Evolutionary conservation across 92 coral and sea anemone genomes (phyloP).

Genomic region (Montipora capitata): DNA sequence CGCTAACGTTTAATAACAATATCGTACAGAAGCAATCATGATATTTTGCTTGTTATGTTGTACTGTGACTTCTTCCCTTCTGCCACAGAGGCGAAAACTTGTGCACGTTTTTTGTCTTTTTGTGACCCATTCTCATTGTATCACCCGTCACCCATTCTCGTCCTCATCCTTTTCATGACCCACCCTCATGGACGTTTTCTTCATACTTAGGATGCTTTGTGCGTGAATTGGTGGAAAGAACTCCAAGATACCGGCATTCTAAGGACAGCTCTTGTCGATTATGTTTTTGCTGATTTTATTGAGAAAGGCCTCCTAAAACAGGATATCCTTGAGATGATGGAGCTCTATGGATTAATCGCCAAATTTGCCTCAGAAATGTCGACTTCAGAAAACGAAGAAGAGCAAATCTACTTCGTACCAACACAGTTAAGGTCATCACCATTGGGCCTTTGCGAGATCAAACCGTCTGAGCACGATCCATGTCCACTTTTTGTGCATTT

Average conservation of each 20-base stretch:
- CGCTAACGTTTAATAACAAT: too few species aligned
- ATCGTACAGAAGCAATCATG: too few species aligned
- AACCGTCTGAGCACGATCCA: conserved; percentile 71
- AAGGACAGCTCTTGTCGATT: conserved; percentile 73
- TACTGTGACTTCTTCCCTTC: too few species aligned
- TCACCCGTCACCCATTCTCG: too few species aligned
- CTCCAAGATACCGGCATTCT: conserved; percentile 79
- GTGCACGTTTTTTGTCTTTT: too few species aligned
- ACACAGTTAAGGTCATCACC: conserved; percentile 85
- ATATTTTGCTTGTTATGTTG: too few species aligned
- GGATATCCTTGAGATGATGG: conserved; percentile 86
- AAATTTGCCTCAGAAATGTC: conserved; percentile 26
- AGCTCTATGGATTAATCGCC: conserved; percentile 80
- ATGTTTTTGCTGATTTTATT: conserved; percentile 69
- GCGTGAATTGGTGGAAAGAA: conserved; percentile 77
- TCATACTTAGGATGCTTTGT: conserved; percentile 62
- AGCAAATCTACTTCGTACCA: conserved; percentile 78
- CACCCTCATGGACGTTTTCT: too few species aligned
- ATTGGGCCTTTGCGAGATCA: conserved; percentile 64
- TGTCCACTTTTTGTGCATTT: conserved; percentile 83
- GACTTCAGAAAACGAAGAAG: background rate
- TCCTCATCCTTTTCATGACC: too few species aligned
- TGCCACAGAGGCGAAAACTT: too few species aligned
- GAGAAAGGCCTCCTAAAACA: conserved; percentile 58
- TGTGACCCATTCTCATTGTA: background rate